These are phyloP conservation scores for Cryptocheilus praepositus DNA, from an alignment of 2,888 invertebrate genomes.

Conservation along the genomic window DNA sequence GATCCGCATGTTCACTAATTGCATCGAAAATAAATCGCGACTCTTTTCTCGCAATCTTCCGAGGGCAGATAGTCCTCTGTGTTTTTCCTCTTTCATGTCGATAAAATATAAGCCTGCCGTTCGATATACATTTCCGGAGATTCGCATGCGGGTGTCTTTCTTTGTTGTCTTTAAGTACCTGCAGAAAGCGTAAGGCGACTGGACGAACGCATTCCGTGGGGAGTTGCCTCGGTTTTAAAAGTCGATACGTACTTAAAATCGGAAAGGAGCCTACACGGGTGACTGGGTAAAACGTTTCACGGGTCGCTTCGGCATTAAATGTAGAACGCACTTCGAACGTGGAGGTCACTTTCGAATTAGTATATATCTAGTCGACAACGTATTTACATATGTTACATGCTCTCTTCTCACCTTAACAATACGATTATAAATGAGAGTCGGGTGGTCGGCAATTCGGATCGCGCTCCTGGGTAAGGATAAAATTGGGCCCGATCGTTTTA, in stretches of 20 bases:
- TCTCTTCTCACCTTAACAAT: conserved; percentile 1
- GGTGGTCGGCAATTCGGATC: too few relatives aligned
- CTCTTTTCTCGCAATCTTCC: neutral
- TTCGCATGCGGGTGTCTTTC: too few relatives aligned
- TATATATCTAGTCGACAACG: conserved; percentile 32
- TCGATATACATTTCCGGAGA: too few relatives aligned
- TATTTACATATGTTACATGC: conserved; percentile 54
- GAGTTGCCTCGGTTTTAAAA: neutral
- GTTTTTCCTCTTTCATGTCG: neutral
- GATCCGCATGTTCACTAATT: conserved; percentile 16
- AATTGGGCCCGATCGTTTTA: too few relatives aligned
- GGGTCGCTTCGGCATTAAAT: conserved; percentile 1
- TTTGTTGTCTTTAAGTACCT: conserved; percentile 4
- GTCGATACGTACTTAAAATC: conserved; percentile 18
- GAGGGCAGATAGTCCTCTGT: neutral
- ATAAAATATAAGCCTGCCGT: too few relatives aligned
- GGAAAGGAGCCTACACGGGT: neutral
- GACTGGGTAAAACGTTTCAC: neutral
- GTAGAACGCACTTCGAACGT: conserved; percentile 21
- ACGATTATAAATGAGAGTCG: neutral
- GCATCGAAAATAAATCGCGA: conserved; percentile 10
- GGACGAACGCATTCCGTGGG: conserved; percentile 1
- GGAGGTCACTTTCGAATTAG: conserved; percentile 27
- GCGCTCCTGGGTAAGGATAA: too few relatives aligned
- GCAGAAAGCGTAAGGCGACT: conserved; percentile 1